phyloP scores from a whole-genome alignment of 1,140 invertebrate species.

The Drosophila pandora region DNA sequence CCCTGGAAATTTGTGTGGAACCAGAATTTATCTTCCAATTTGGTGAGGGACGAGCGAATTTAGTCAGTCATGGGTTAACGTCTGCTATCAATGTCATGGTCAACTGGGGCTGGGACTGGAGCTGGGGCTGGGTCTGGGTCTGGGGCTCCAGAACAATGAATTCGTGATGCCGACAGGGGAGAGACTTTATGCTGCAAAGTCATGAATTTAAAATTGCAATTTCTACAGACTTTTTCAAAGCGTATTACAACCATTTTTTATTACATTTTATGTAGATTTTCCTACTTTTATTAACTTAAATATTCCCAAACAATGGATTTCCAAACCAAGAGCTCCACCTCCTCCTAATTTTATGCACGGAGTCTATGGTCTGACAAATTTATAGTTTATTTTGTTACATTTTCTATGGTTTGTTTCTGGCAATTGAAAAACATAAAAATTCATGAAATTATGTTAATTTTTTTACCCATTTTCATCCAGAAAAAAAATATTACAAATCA shows the following conservation, averaged over 20 bases:
- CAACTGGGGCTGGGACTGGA: constrained; percentile 16
- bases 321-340: constrained; percentile 2
- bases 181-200: neutral
- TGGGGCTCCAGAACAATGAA: constrained; percentile 17
- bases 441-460: constrained; percentile 71
- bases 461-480: constrained; percentile 18
- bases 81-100: constrained; percentile 71
- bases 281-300: neutral
- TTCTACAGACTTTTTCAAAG: neutral
- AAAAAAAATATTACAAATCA: constrained; percentile 37
- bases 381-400: constrained; percentile 75
- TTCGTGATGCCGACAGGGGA: constrained; percentile 6
- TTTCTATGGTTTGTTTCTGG: constrained; percentile 75
- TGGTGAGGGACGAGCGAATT: constrained; percentile 5
- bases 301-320: constrained; percentile 7
- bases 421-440: constrained; percentile 57
- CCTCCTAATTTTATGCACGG: constrained; percentile 50
- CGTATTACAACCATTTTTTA: neutral
- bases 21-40: constrained; percentile 13
- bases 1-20: constrained; percentile 37
- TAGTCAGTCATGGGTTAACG: constrained; percentile 56
- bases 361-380: constrained; percentile 42
- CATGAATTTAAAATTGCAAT: neutral
- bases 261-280: neutral
- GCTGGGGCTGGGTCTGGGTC: neutral